Evolutionary conservation across 2,797 vertebrate species (phyloP).

Genomic region (Margarornis squamiger): DNA sequence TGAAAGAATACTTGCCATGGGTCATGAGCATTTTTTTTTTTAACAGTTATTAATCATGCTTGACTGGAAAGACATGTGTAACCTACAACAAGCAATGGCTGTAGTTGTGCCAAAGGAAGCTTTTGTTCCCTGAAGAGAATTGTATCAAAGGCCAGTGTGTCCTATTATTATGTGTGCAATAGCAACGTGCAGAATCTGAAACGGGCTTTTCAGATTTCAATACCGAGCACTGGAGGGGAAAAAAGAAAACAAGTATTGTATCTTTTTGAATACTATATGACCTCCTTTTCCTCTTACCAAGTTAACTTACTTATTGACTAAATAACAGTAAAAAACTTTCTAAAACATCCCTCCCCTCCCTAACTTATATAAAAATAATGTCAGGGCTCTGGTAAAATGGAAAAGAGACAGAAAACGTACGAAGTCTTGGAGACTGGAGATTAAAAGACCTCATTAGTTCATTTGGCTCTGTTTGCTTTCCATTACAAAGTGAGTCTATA

Average conservation of each 20-base stretch:
- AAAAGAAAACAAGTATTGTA: constrained; percentile 56
- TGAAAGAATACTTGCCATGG: constrained; percentile 72
- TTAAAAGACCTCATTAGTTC: neutral
- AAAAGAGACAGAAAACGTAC: neutral
- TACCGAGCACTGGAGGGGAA: constrained; percentile 31
- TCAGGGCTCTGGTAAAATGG: neutral
- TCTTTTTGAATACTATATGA: constrained; percentile 11
- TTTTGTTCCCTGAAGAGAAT: constrained; percentile 71
- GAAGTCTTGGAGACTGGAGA: neutral
- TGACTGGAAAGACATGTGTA: constrained; percentile 72
- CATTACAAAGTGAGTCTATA: neutral
- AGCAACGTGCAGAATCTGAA: constrained; percentile 53
- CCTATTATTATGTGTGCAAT: constrained; percentile 58
- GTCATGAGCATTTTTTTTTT: constrained; percentile 66
- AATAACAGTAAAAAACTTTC: neutral
- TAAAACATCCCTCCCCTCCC: neutral
- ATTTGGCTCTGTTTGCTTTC: neutral
- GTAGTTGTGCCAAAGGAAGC: constrained; percentile 67
- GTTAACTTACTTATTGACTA: constrained; percentile 21
- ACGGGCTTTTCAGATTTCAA: constrained; percentile 56
- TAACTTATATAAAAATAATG: neutral
- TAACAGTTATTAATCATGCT: constrained; percentile 73
- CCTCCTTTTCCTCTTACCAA: constrained; percentile 36
- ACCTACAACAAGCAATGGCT: constrained; percentile 68
- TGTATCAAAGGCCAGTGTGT: constrained; percentile 71